Conservation (phyloP, 2,888 invertebrate genomes). For the Drosophila engyochracea region DNA sequence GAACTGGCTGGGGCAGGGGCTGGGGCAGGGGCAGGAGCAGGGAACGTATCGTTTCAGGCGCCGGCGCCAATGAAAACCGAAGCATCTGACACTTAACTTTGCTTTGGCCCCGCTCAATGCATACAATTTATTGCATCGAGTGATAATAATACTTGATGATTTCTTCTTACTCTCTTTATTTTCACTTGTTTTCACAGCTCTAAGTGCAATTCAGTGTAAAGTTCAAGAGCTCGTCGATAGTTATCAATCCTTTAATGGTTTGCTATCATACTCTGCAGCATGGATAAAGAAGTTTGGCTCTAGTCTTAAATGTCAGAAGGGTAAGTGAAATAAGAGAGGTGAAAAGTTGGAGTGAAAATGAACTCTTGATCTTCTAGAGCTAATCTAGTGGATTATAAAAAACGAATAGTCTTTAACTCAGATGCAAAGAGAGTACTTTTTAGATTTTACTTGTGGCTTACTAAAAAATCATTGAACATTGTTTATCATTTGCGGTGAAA, state of each 20-base stretch:
- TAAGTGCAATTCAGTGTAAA: constrained; percentile 51
- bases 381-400: neutral
- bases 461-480: neutral
- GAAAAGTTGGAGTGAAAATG: neutral
- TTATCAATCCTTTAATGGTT: constrained; percentile 8
- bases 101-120: constrained; percentile 33
- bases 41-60: constrained; percentile 1
- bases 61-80: constrained; percentile 49
- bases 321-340: neutral
- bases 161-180: constrained; percentile 9
- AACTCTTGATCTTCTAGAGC: neutral
- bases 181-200: constrained; percentile 9
- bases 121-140: constrained; percentile 54
- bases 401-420: neutral
- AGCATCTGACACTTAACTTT: constrained; percentile 53
- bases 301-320: neutral
- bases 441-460: neutral
- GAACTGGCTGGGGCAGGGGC: neutral
- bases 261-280: neutral
- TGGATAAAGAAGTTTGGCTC: constrained; percentile 1
- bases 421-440: neutral
- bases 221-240: constrained; percentile 19
- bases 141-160: constrained; percentile 53
- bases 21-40: neutral
- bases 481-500: neutral